A percentile compares a stretch with the other conserved stretches of the same genome.
Conservation (phyloP, 2,888 invertebrate species). For the Harpagoxenus sublaevis region DNA sequence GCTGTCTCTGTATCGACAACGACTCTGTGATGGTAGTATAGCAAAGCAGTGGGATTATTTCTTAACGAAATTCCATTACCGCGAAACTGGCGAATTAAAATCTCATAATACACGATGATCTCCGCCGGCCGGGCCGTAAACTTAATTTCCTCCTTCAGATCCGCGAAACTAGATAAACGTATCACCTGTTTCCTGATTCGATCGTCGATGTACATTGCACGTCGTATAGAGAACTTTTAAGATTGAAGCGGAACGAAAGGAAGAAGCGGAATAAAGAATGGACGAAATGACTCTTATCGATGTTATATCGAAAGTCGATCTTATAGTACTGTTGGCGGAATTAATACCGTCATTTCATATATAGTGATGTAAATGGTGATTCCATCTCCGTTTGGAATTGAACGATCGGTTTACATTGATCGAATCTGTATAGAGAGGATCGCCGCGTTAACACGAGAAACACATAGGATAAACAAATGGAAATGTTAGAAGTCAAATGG, state of each 20-base stretch:
- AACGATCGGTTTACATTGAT: constrained; percentile 38
- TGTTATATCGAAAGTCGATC: constrained; percentile 2
- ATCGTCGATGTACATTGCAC: neutral
- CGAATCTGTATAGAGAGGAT: constrained; percentile 18
- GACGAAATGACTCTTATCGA: constrained; percentile 18
- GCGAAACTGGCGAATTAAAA: constrained; percentile 29
- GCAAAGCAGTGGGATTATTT: constrained; percentile 45
- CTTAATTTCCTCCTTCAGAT: constrained; percentile 42
- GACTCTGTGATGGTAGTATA: constrained; percentile 29
- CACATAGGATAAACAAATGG: constrained; percentile 31
- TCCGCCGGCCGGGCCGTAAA: constrained; percentile 25
- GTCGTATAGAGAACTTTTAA: neutral
- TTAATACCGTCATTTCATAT: constrained; percentile 16
- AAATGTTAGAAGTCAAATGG: constrained; percentile 23
- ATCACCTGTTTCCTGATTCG: constrained; percentile 20
- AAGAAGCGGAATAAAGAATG: neutral
- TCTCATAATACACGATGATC: constrained; percentile 33
- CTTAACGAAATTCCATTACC: constrained; percentile 35
- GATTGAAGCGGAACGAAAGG: neutral
- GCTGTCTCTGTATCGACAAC: constrained; percentile 39
- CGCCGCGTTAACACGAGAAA: constrained; percentile 41
- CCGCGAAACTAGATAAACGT: constrained; percentile 13
- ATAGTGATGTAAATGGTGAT: constrained; percentile 10
- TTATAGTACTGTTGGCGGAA: neutral
- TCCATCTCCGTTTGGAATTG: constrained; percentile 28